phyloP scores from a whole-genome alignment of 2,888 invertebrate genomes.

The Cheilosia scutellata region DNA sequence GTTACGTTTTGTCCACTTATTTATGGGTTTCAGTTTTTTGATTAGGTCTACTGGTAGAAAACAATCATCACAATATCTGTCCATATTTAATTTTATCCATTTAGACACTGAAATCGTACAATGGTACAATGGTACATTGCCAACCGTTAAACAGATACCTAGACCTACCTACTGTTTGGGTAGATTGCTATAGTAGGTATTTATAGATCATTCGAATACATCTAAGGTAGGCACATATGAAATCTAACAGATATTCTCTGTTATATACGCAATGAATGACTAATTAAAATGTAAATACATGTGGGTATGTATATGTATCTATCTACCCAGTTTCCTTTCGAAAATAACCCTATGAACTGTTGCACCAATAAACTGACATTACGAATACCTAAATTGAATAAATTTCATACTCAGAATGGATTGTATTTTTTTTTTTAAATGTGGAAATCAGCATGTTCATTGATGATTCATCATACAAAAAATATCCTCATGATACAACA shows the following conservation, averaged over 20 bases:
- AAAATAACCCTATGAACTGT: constrained; percentile 29
- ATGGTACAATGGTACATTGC: too few relatives aligned
- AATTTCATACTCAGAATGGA: neutral
- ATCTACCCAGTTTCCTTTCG: neutral
- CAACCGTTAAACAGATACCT: neutral
- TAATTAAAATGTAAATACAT: constrained; percentile 34
- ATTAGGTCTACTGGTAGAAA: too few relatives aligned
- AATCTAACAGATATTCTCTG: too few relatives aligned
- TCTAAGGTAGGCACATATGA: neutral
- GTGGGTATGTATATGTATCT: neutral
- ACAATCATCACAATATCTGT: too few relatives aligned
- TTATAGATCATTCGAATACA: neutral
- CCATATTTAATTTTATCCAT: too few relatives aligned
- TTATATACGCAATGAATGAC: neutral
- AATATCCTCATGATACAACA: too few relatives aligned
- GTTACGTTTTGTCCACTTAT: neutral
- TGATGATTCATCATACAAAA: too few relatives aligned
- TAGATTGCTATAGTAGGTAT: neutral
- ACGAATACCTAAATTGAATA: neutral
- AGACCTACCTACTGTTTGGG: neutral
- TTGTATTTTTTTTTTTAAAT: neutral
- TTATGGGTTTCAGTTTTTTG: neutral
- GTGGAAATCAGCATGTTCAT: too few relatives aligned
- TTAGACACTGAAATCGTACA: too few relatives aligned
- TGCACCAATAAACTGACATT: neutral